Base-by-base conservation (phyloP, 2,113 vertebrate genomes). In the Leucoraja erinaceus region DNA sequence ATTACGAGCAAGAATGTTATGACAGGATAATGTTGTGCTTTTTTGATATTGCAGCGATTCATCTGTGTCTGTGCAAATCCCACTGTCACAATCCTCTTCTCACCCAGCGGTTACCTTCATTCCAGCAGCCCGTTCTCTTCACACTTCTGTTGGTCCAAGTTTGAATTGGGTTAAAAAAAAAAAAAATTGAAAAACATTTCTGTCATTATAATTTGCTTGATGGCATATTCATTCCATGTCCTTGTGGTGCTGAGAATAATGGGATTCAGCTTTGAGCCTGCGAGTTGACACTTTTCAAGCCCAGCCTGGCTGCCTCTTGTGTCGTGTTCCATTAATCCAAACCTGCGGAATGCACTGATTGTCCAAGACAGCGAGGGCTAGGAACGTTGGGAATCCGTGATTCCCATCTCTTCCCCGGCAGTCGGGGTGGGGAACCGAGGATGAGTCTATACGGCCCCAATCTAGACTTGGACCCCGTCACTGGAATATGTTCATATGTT, bases 211-310 rank as follows among this genome's bases (percentile, higher is more conserved):
- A 86, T 28, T 86, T 86, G 56, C 47, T 86, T 59, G 61, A 31
- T 63, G 83, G 83, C 59, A 88, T 61, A 63, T 88, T 31, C 28
- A 63, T 31, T 88, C 83, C 33, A 14, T 88, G 83, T 63, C 83
- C 56, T 66, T 88, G 83, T 88, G 83, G 83, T 88, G 83, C 28
- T 88, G 83, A 88, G 83, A 88, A 63, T 61, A 84, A 84, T 61
- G 59, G 81, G 56, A 84, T 88, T 88, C 28, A 63, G 83, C 6
- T 28, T 84, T 84, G 81, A 56, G 20, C 59, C 81, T n/a, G 28
- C 28, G 56, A 54, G 56, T 28, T 61, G 54, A 56, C 56, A 25
- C 3, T 9, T n/a, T 59, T 31, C 83, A 63, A 20, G 18, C n/a
- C 38, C 59, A 63, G 12, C 25, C 25, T 63, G 25, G 83, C 59